Base-by-base conservation (phyloP, 2,113 vertebrate genomes). In the Bufo gargarizans region DNA sequence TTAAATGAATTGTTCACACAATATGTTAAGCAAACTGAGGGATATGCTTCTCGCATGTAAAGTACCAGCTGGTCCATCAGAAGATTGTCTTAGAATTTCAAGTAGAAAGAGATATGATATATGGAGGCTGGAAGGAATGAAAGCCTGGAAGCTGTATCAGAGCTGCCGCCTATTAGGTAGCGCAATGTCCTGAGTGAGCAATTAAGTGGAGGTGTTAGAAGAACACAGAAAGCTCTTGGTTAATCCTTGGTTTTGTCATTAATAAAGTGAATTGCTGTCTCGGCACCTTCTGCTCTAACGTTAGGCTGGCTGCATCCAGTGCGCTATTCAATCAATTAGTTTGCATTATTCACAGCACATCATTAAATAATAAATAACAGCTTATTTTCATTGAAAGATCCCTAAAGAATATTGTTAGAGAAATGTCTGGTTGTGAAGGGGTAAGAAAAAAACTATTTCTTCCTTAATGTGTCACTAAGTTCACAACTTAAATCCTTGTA, bases 331-430 rank as follows among this genome's bases (percentile, higher is more conserved):
- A 88, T 88, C 87, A 88, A 88, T 88, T 88, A 88, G 56, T 50
- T 84, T 88, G 81, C 80, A 88, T 88, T 77, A 88, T 88, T 88
- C 79, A 88, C 87, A 13, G 71, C 56, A 53, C 80, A 88, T 88
- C 87, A 88, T 88, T 88, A 88, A 88, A 88, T 88, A 88, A 88
- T 88, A 83, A 88, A 88, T 72, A 88, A 56, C 87, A 77, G 87
- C 87, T 84, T 88, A 83, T 80, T 83, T 88, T 77, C 80, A 80
- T 88, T 77, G 67, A 88, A 83, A 77, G 87, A 88, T 88, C 87
- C 87, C 87, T 65, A 88, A 88, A 77, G 80, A 82, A 77, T 82
- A 82, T 77, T 17, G 71, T 12, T 8, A 50, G 63, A 45, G 53
- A 80, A 72, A 58, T 81, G 63, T 72, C 20, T 58, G 50, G 43